Conservation (phyloP, 2,888 invertebrate species). For the Campoplex capitator region DNA sequence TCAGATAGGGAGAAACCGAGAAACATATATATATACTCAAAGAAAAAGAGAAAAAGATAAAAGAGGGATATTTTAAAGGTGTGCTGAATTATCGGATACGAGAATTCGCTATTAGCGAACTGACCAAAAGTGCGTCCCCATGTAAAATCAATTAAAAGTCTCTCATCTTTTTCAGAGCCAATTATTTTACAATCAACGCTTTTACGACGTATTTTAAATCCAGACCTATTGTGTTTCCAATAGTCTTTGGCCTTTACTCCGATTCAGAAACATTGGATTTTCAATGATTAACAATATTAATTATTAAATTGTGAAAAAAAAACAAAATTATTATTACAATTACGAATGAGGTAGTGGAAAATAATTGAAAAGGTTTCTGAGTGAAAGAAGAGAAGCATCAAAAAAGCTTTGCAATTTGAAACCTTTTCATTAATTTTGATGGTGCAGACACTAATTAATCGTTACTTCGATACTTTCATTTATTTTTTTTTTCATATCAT, state of each 20-base stretch:
- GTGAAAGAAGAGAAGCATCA: not conserved
- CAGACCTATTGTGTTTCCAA: not conserved
- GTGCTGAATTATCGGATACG: slow-evolving; percentile 33
- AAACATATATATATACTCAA: slow-evolving; percentile 37
- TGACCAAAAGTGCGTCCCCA: slow-evolving; percentile 11
- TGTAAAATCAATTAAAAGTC: slow-evolving; percentile 19
- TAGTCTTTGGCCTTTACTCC: not conserved
- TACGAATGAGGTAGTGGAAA: too few species aligned
- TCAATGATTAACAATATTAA: not conserved
- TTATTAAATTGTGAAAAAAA: too few species aligned
- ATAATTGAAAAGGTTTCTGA: not conserved
- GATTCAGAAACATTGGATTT: not conserved
- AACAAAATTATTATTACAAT: too few species aligned
- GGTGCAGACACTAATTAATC: not conserved
- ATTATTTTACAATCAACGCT: slow-evolving; percentile 22
- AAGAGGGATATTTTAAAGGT: slow-evolving; percentile 27
- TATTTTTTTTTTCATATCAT: not conserved
- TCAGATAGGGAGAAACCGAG: slow-evolving; percentile 48
- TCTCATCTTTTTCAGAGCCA: slow-evolving; percentile 1
- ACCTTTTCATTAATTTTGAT: not conserved
- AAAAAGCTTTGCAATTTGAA: not conserved
- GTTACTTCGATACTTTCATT: not conserved
- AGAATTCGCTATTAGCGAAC: slow-evolving; percentile 8
- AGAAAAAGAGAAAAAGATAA: not conserved
- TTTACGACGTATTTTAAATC: not conserved